Evolutionary conservation across 2,797 vertebrate genomes (phyloP).

Genomic region (Rhinatrema bivittatum): DNA sequence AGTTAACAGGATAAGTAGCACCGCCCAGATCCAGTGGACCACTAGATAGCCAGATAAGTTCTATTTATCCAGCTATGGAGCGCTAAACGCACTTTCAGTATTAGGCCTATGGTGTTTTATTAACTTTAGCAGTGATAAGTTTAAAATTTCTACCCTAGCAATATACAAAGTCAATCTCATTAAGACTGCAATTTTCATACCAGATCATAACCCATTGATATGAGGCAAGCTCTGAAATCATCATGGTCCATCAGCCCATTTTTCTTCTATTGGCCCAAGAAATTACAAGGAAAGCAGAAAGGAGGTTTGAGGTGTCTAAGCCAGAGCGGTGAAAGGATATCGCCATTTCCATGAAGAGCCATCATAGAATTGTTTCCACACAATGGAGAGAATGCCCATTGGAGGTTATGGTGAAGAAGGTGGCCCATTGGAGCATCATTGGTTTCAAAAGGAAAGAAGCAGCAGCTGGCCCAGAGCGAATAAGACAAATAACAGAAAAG

Average conservation of each 20-base stretch:
- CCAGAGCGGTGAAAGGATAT: neutral
- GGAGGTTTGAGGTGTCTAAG: conserved; percentile 22
- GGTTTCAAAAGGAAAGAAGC: conserved; percentile 21
- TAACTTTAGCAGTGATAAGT: too few relatives aligned
- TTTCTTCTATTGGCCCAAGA: conserved; percentile 67
- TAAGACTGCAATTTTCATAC: conserved; percentile 43
- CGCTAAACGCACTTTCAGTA: too few relatives aligned
- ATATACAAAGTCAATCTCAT: neutral
- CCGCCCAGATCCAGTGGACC: too few relatives aligned
- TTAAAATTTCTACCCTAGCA: too few relatives aligned
- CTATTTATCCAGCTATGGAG: too few relatives aligned
- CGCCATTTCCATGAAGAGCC: conserved; percentile 18
- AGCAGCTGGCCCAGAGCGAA: conserved; percentile 33
- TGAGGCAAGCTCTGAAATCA: conserved; percentile 92
- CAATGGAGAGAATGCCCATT: conserved; percentile 3
- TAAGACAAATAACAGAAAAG: conserved; percentile 13
- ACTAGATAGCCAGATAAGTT: too few relatives aligned
- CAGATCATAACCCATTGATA: conserved; percentile 81
- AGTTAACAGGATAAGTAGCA: too few relatives aligned
- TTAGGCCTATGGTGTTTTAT: too few relatives aligned
- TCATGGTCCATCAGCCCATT: conserved; percentile 95
- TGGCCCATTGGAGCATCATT: conserved; percentile 19
- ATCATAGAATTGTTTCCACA: conserved; percentile 1
- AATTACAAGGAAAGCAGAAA: conserved; percentile 1
- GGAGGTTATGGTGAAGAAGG: conserved; percentile 5